Conservation (phyloP, 2,113 vertebrate species). For the Eclectus roratus region DNA sequence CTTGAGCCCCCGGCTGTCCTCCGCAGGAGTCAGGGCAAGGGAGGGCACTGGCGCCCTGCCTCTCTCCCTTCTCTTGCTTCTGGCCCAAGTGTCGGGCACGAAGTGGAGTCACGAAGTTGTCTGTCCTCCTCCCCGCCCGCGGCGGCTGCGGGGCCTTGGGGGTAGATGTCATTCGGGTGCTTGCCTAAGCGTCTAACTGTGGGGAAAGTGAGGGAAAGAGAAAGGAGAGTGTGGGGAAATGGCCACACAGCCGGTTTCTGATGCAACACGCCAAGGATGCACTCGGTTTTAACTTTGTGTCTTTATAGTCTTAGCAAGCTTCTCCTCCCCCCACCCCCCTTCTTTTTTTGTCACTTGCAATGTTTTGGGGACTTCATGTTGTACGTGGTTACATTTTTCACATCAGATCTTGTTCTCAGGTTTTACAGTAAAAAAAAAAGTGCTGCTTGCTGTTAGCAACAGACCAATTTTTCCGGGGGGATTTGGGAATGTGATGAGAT, state of each 20-base stretch:
- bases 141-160: background rate
- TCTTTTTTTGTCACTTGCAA: background rate
- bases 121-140: background rate
- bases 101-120: background rate
- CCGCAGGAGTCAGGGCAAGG: background rate
- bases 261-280: rapidly evolving
- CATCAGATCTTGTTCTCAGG: background rate
- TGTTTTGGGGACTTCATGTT: rapidly evolving
- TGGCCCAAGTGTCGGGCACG: background rate
- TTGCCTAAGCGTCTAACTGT: background rate
- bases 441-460: background rate
- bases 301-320: no score
- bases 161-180: background rate
- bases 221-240: background rate
- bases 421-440: background rate
- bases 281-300: background rate
- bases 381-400: background rate
- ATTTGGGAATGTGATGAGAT: no score
- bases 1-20: background rate
- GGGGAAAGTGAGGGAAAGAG: background rate
- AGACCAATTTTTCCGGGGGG: rapidly evolving
- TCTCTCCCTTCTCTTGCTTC: no score
- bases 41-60: background rate
- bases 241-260: background rate
- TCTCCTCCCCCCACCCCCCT: background rate